Conservation (phyloP, 1,140 invertebrate genomes). For the Ladona fulva region DNA sequence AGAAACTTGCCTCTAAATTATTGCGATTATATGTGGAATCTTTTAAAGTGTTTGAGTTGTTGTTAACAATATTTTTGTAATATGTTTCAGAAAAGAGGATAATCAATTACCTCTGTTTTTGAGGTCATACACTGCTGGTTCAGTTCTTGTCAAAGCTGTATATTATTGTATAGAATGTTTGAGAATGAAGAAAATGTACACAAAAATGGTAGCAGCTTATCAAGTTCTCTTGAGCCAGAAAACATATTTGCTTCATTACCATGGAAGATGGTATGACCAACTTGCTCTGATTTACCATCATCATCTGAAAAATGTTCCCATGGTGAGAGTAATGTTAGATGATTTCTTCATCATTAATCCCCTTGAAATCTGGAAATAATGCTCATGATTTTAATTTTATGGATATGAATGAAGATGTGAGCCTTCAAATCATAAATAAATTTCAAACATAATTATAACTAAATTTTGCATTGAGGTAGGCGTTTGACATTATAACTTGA, state of each 20-base stretch:
- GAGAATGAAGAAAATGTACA: conserved; percentile 1
- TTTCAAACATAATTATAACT: no score
- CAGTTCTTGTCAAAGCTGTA: not conserved
- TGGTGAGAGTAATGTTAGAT: not conserved
- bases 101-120: not conserved
- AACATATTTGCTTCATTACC: conserved; percentile 13
- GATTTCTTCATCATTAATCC: no score
- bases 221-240: conserved; percentile 12
- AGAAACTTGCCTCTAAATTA: not conserved
- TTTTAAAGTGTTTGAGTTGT: not conserved
- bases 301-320: conserved; percentile 14
- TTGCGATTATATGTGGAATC: not conserved
- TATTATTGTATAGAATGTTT: not conserved
- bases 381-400: no score
- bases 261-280: conserved; percentile 18
- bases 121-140: not conserved
- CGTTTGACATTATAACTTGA: no score
- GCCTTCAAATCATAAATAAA: no score
- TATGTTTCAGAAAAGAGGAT: not conserved
- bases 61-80: not conserved
- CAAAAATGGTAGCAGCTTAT: not conserved
- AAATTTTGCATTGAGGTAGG: no score
- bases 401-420: no score
- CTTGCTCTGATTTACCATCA: conserved; percentile 8
- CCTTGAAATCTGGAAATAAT: no score